These are phyloP conservation scores for Rhaphigaster nebulosa DNA, from an alignment of 2,888 invertebrate genomes.

Conservation along the genomic window DNA sequence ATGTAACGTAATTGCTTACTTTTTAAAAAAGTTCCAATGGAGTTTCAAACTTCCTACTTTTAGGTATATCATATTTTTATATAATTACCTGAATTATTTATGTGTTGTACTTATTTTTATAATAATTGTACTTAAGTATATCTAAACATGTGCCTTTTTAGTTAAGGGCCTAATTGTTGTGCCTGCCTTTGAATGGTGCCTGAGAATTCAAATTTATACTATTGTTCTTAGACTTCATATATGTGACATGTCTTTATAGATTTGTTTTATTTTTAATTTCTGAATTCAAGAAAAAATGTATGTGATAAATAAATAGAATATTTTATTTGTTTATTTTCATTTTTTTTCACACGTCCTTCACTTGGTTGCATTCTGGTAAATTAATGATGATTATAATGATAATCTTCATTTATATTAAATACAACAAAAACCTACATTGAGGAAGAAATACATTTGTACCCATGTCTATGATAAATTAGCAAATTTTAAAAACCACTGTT, in stretches of 20 bases:
- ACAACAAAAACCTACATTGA: too few species aligned
- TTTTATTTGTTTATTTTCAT: conserved; percentile 12
- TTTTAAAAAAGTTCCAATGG: background rate
- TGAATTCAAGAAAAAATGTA: background rate
- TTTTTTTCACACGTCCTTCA: background rate
- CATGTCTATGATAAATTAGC: too few species aligned
- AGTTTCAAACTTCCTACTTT: background rate
- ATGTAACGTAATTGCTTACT: background rate
- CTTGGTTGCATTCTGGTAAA: background rate
- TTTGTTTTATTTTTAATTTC: conserved; percentile 4
- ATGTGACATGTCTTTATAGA: background rate
- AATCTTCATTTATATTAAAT: background rate
- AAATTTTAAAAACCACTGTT: too few species aligned
- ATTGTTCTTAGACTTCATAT: background rate
- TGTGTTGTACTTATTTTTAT: conserved; percentile 1
- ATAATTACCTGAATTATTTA: background rate
- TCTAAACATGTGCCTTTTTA: conserved; percentile 41
- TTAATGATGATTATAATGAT: background rate
- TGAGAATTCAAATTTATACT: conserved; percentile 10
- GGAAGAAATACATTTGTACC: too few species aligned
- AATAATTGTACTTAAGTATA: conserved; percentile 33
- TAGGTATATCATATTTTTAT: conserved; percentile 18
- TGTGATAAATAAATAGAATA: conserved; percentile 53
- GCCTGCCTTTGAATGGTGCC: conserved; percentile 45
- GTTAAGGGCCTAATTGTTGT: background rate